Conservation (phyloP, 2,888 invertebrate species). For the Drosophila robusta region DNA sequence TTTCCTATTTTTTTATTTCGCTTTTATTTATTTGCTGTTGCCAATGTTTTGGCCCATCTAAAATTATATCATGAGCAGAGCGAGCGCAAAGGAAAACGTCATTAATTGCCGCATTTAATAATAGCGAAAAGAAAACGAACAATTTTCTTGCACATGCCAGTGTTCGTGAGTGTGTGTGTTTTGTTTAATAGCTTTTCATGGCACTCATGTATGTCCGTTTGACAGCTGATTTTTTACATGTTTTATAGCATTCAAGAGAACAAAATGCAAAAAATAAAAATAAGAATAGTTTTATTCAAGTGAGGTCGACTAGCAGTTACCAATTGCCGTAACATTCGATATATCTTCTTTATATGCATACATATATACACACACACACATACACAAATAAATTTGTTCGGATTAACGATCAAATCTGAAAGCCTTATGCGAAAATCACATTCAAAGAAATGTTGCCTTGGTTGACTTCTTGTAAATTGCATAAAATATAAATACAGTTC, state of each 20-base stretch:
- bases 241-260: constrained; percentile 4
- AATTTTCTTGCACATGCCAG: constrained; percentile 9
- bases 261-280: neutral
- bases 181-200: constrained; percentile 41
- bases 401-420: too few relatives aligned
- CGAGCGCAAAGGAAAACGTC: constrained; percentile 58
- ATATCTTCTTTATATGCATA: too few relatives aligned
- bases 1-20: constrained; percentile 26
- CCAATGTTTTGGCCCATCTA: constrained; percentile 47
- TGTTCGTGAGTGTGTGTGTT: constrained; percentile 3
- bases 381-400: too few relatives aligned
- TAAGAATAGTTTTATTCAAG: neutral
- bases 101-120: constrained; percentile 55
- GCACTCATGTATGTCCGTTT: constrained; percentile 36
- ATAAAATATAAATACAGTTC: too few relatives aligned
- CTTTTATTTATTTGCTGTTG: constrained; percentile 3
- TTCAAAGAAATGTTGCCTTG: too few relatives aligned
- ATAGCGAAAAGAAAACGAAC: constrained; percentile 33
- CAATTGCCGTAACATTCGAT: neutral
- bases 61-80: constrained; percentile 60
- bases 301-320: neutral
- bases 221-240: constrained; percentile 37
- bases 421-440: too few relatives aligned
- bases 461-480: too few relatives aligned
- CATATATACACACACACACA: too few relatives aligned